Evolutionary conservation across 2,797 vertebrate species (phyloP), one percentile per base, ranked within the genome.

Genomic region (Hippoglossus hippoglossus): DNA sequence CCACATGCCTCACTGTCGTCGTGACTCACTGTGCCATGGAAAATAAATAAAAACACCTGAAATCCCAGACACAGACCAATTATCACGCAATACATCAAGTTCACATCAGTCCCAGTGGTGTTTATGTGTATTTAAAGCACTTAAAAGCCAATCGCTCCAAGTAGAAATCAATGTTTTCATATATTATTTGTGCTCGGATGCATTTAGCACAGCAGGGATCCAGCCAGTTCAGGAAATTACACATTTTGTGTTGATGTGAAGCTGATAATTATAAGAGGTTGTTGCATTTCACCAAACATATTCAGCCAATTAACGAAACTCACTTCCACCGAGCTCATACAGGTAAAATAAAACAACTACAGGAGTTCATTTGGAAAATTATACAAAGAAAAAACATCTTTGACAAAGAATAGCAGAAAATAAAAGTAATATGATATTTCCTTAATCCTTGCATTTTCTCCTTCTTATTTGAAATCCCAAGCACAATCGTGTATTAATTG

Each of bases 21-120:
- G 63, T 81, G 75, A 80, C 67, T 82, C 59, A 57, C 0, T 61
- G 57, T 67, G 57, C 65, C 52, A 3, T 28, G 34, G 19, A 19
- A 46, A 19, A 46, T 46, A 19, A 19, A 46, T 46, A 3, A 6
- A 46, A 19, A 46, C 39, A 59, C n/a, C 63, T 71, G 54, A 50
- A 59, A 41, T 36, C n/a, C 16, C 31, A 16, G 44, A 46, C 44
- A 46, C 44, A 46, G 18, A 46, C 15, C 5, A 47, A 39, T 61
- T 58, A 51, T 56, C 16, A 52, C 5, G 5, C 31, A 64, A 12
- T 55, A 25, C 28, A 22, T 3, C 18, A 24, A 50, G 34, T 31
- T 53, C 22, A 53, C 18, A 39, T 44, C 34, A 49, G 47, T 10
- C 19, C 19, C 21, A 16, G 21, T 28, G 64, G 31, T 19, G 49